Evolutionary conservation across 92 coral and sea anemone genomes (phyloP).

Genomic region (Blastomussa wellsi): DNA sequence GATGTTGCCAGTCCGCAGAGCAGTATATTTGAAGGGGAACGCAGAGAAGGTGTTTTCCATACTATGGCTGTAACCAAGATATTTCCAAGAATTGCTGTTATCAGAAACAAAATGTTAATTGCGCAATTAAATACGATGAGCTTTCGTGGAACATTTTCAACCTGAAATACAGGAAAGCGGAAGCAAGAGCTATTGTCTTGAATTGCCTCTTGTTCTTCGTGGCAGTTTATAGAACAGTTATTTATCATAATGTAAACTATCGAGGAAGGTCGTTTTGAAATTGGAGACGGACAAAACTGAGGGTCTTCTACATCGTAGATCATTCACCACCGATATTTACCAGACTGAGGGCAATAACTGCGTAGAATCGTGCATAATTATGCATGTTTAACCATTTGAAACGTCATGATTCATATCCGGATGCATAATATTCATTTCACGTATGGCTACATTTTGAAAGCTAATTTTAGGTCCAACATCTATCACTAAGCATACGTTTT

Average conservation of each 20-base stretch:
- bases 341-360: no score
- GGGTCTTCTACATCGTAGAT: neutral
- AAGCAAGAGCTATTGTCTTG: neutral
- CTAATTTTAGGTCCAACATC: no score
- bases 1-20: conserved; percentile 8
- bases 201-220: neutral
- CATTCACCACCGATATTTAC: neutral
- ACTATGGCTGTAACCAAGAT: neutral
- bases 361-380: no score
- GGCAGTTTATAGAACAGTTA: neutral
- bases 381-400: no score
- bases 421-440: no score
- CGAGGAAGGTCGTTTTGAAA: neutral
- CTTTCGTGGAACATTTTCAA: neutral
- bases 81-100: conserved; percentile 1
- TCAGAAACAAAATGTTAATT: neutral
- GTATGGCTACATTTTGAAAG: no score
- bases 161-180: neutral
- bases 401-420: no score
- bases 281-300: neutral
- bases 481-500: no score
- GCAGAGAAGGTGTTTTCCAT: conserved; percentile 1
- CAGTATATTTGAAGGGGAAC: neutral
- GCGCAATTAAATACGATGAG: neutral
- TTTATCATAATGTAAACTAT: neutral